Percentiles rank a stretch among this genome's conserved stretches.
Evolutionary conservation across 1,140 invertebrate species (phyloP).

Genomic region (Halesus radiatus): DNA sequence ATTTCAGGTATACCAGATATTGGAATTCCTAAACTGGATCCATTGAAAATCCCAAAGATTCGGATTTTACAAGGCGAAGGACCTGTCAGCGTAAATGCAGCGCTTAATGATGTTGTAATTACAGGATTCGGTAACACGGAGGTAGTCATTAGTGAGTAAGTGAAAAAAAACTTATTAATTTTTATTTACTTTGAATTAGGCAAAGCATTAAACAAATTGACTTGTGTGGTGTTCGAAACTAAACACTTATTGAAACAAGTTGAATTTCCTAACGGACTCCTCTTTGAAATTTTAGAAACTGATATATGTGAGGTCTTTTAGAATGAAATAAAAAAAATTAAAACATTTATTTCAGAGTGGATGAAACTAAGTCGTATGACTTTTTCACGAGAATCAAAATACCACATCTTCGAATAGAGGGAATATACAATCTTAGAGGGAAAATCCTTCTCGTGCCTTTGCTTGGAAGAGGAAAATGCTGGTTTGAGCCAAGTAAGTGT

Average conservation of each 20-base stretch:
- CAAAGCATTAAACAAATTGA: too few relatives aligned
- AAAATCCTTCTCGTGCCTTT: slow-evolving; percentile 80
- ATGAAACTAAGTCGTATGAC: slow-evolving; percentile 73
- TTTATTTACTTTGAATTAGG: too few relatives aligned
- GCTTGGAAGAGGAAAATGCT: slow-evolving; percentile 76
- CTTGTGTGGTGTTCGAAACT: too few relatives aligned
- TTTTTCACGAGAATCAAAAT: slow-evolving; percentile 76
- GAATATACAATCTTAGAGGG: slow-evolving; percentile 78
- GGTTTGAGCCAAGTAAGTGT: slow-evolving; percentile 76
- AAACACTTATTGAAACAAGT: too few relatives aligned
- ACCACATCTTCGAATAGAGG: slow-evolving; percentile 77
- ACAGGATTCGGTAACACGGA: slow-evolving; percentile 75
- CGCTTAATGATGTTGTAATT: slow-evolving; percentile 75
- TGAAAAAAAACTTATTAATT: slow-evolving; percentile 2
- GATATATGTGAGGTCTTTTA: too few relatives aligned
- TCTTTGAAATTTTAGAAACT: too few relatives aligned
- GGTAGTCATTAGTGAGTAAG: slow-evolving; percentile 75
- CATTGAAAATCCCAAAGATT: slow-evolving; percentile 75
- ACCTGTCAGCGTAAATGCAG: slow-evolving; percentile 78
- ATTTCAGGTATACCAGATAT: slow-evolving; percentile 72
- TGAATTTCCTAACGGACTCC: too few relatives aligned
- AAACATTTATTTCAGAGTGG: slow-evolving; percentile 68
- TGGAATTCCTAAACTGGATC: slow-evolving; percentile 74
- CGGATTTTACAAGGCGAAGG: slow-evolving; percentile 77
- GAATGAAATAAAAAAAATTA: too few relatives aligned